A percentile compares a stretch with the other conserved stretches of the same genome.
Conservation (phyloP, 2,797 vertebrate species). For the Cynodonichthys magdalenae region DNA sequence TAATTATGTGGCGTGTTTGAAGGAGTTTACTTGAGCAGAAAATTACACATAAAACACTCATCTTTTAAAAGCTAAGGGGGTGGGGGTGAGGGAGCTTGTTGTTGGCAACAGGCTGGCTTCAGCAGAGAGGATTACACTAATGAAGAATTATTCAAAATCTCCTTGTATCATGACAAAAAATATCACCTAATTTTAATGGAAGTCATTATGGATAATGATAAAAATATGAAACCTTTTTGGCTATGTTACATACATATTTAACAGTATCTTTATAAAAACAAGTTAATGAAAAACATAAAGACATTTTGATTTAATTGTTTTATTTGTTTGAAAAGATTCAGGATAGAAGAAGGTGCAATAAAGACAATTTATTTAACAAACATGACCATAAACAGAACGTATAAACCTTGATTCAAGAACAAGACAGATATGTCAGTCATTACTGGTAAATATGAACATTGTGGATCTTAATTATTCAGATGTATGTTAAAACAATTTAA, state of each 20-base stretch:
- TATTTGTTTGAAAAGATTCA: too few species aligned
- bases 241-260: not conserved
- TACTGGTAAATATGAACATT: too few species aligned
- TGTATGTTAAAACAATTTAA: too few species aligned
- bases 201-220: not conserved
- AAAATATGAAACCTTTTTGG: not conserved
- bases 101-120: conserved; percentile 13
- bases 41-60: conserved; percentile 61
- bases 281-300: too few species aligned
- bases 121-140: conserved; percentile 18
- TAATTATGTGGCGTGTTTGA: conserved; percentile 54
- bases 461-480: too few species aligned
- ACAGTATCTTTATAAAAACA: not conserved
- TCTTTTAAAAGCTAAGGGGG: conserved; percentile 16
- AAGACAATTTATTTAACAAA: too few species aligned
- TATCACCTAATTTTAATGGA: not conserved
- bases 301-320: too few species aligned
- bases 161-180: not conserved
- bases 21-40: conserved; percentile 64
- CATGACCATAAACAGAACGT: too few species aligned
- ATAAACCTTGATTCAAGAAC: too few species aligned
- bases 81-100: not conserved
- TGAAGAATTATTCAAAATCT: not conserved
- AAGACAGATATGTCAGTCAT: too few species aligned
- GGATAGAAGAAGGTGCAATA: too few species aligned